Percentiles rank a stretch among this genome's conserved stretches.
These are phyloP conservation scores for Uropsilus gracilis DNA, from an alignment of 2,113 vertebrate species.

Conservation along the genomic window DNA sequence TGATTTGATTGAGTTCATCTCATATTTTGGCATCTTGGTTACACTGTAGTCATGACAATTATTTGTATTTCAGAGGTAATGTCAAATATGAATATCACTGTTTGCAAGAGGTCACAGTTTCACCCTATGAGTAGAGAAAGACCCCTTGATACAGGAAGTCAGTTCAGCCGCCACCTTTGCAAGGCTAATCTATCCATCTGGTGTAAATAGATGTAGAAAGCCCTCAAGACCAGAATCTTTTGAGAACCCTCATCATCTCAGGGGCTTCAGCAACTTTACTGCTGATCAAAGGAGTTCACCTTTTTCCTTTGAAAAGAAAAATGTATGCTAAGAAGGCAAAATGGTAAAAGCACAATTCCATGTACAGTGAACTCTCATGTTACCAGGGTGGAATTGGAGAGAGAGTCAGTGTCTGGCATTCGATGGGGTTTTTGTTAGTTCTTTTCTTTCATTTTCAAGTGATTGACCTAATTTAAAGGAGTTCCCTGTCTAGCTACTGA, in stretches of 20 bases:
- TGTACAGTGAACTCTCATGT: background rate
- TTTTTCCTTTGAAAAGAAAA: background rate
- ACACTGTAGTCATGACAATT: background rate
- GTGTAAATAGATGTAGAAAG: no score
- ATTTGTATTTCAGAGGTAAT: background rate
- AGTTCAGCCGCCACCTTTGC: no score
- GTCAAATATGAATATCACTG: background rate
- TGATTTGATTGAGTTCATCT: background rate
- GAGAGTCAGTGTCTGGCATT: no score
- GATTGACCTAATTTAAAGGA: background rate
- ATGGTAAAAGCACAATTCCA: background rate
- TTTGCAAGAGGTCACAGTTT: background rate
- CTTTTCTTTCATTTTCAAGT: background rate
- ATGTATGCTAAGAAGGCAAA: background rate
- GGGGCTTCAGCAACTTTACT: no score
- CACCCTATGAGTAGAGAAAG: background rate
- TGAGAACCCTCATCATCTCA: background rate
- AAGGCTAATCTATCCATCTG: no score
- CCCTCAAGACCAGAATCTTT: background rate
- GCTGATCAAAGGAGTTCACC: background rate
- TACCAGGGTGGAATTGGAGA: no score
- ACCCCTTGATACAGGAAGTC: background rate
- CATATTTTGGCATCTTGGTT: background rate
- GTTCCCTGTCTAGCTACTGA: background rate
- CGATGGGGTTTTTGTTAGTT: background rate